Base-by-base conservation (phyloP, 2,113 vertebrate genomes). In the Eira barbara region DNA sequence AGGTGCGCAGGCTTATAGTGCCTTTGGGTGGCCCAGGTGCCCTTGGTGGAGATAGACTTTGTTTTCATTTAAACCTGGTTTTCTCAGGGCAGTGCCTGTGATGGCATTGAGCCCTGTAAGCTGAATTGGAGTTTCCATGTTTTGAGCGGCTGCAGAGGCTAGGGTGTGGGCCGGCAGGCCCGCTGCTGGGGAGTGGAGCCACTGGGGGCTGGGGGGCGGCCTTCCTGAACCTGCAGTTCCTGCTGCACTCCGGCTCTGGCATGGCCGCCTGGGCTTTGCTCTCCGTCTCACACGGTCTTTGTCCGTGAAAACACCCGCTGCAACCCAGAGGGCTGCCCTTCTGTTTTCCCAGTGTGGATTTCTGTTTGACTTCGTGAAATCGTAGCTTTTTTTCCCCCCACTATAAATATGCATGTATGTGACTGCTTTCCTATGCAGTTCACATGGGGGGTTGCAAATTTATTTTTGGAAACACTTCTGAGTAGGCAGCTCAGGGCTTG, bases 171-270 rank as follows among this genome's bases (percentile, higher is more conserved):
- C 0, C 2, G 59, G 73, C 4, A 11, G 14, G 27, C 21, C 67
- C 10, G 6, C 20, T 0, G 0, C 0, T 6, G 47, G 34, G 9
- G 49, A 4, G 20, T 1, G 36, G n/a, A 34, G 29, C 1, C 0
- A 9, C 9, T 0, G 2, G 71, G 14, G 6, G 21, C 39, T 0
- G 2, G 12, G 20, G 6, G 23, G 42, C 0, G 12, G 49, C 36
- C 65, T 27, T 21, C 23, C 31, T 15, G 29, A 15, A 5, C 63
- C 17, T 3, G 1, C 9, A 0, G 34, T 14, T 25, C 15, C 59
- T 23, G 6, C 49, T 17, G 17, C 6, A 3, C 3, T 23, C 23
- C 2, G 2, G 49, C 49, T 47, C 52, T n/a, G 31, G 55, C 39
- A 8, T 1, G 0, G 39, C 39, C 23, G 59, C 86, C 73, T 45